phyloP scores from a whole-genome alignment of 2,113 vertebrate genomes.

The Percopsis transmontana region DNA sequence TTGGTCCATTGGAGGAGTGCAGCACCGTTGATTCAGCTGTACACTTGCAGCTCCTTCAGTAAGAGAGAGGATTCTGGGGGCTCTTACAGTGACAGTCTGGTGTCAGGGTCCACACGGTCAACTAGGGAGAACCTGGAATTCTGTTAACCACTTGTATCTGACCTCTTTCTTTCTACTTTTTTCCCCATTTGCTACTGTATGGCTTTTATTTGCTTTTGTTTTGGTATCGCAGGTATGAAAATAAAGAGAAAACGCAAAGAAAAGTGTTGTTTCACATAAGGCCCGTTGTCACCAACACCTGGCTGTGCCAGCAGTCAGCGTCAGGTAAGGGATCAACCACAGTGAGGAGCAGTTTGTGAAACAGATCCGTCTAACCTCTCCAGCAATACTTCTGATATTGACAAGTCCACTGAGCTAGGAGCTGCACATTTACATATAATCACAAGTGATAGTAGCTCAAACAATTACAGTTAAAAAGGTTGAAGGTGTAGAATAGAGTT shows the following conservation, averaged over 20 bases:
- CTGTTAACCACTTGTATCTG: constrained; percentile 36
- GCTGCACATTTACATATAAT: constrained; percentile 47
- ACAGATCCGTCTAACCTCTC: constrained; percentile 35
- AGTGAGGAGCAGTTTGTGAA: constrained; percentile 46
- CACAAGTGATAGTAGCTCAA: constrained; percentile 47
- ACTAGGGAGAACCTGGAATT: constrained; percentile 48
- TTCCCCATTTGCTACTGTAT: constrained; percentile 63
- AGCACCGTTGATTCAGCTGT: constrained; percentile 36
- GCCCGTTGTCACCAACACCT: constrained; percentile 15
- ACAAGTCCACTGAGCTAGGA: constrained; percentile 49
- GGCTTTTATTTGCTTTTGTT: constrained; percentile 75
- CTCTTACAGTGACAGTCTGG: constrained; percentile 3
- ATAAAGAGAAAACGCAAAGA: constrained; percentile 23
- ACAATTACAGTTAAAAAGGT: constrained; percentile 46
- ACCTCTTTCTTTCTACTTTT: constrained; percentile 25
- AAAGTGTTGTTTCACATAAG: constrained; percentile 33
- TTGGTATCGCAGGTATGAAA: constrained; percentile 74
- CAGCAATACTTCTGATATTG: constrained; percentile 67
- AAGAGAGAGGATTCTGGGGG: neutral
- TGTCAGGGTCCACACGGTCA: constrained; percentile 37
- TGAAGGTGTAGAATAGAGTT: constrained; percentile 49
- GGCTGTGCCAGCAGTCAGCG: neutral
- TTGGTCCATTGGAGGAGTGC: constrained; percentile 83
- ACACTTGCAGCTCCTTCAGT: constrained; percentile 15
- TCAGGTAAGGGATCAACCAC: constrained; percentile 38